phyloP scores from a whole-genome alignment of 2,888 invertebrate genomes.

The Callinectes sapidus region DNA sequence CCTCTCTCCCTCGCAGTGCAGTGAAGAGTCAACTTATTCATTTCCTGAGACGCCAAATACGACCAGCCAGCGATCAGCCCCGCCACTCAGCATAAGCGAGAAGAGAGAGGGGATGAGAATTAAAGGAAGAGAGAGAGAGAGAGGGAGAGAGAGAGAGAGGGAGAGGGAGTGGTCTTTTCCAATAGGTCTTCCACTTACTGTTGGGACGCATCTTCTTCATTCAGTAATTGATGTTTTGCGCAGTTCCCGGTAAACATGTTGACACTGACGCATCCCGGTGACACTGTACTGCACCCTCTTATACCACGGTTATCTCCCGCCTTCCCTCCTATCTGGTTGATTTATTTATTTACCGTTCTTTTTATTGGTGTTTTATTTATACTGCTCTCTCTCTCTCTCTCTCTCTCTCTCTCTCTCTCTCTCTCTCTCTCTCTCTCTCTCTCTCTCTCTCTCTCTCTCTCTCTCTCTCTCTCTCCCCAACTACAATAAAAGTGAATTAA shows the following conservation, averaged over 20 bases:
- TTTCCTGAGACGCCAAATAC: neutral
- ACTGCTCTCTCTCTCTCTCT: constrained; percentile 11
- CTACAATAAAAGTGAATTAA: too few species aligned
- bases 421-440: constrained; percentile 21
- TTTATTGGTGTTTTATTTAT: neutral
- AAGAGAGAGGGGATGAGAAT: neutral
- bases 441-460: constrained; percentile 32
- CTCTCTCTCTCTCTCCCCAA: constrained; percentile 25
- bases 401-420: constrained; percentile 27
- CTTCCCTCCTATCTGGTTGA: neutral
- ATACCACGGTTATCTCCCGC: neutral
- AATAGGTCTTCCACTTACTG: neutral
- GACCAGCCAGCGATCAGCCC: neutral
- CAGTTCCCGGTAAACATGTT: neutral
- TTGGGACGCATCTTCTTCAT: neutral
- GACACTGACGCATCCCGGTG: constrained; percentile 4
- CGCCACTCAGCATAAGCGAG: neutral
- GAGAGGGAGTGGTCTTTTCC: constrained; percentile 7
- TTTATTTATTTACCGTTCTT: neutral
- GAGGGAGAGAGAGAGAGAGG: neutral
- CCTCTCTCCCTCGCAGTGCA: neutral
- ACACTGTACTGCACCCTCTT: neutral
- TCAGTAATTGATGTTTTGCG: neutral
- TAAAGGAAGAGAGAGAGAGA: too few species aligned
- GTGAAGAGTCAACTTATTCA: neutral